Conservation (phyloP, 2,113 vertebrate genomes). For the Antennarius striatus region DNA sequence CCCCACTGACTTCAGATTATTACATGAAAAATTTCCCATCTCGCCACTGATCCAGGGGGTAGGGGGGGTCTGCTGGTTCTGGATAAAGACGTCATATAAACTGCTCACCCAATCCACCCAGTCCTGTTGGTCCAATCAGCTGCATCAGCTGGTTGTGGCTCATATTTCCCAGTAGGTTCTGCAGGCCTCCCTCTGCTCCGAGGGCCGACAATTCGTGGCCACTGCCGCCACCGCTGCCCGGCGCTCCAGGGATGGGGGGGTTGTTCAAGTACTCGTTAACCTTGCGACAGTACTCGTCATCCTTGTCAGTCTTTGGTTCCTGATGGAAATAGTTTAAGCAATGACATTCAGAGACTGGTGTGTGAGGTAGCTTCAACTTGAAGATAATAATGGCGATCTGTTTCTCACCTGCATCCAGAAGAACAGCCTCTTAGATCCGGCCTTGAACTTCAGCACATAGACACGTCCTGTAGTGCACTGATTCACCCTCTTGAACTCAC, state of each 20-base stretch:
- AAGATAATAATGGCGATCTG: background rate
- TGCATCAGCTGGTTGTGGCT: slow-evolving; percentile 99
- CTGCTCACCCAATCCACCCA: slow-evolving; percentile 92
- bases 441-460: slow-evolving; percentile 97
- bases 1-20: background rate
- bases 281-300: slow-evolving; percentile 93
- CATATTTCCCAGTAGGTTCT: slow-evolving; percentile 98
- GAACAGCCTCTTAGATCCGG: slow-evolving; percentile 95
- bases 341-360: too few species aligned
- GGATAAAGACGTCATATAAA: background rate
- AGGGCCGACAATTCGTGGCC: slow-evolving; percentile 91
- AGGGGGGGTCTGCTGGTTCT: background rate
- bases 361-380: too few species aligned
- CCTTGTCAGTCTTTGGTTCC: slow-evolving; percentile 96
- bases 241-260: slow-evolving; percentile 90
- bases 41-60: too few species aligned
- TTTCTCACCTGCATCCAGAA: slow-evolving; percentile 97
- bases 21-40: too few species aligned
- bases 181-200: slow-evolving; percentile 94
- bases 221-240: slow-evolving; percentile 85
- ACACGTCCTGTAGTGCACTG: slow-evolving; percentile 96
- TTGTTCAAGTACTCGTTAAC: slow-evolving; percentile 98
- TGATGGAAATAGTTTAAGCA: slow-evolving; percentile 44
- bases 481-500: slow-evolving; percentile 93
- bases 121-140: slow-evolving; percentile 94